Evolutionary conservation across 64 coral and sea anemone genomes (phyloP).

Genomic region (Montipora capricornis): DNA sequence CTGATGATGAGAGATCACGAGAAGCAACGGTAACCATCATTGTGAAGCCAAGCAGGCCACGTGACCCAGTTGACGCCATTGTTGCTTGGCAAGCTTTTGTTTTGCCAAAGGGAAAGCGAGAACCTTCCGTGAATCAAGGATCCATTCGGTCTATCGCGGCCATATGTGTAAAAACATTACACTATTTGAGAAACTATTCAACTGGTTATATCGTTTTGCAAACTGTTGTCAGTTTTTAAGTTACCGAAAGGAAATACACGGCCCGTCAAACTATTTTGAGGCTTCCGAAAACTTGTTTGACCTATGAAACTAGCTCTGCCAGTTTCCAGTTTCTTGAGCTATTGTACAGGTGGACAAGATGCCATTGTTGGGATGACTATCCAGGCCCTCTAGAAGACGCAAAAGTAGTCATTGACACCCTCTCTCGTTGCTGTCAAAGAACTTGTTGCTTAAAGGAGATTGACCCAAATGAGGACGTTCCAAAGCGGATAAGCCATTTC

Average conservation of each 20-base stretch:
- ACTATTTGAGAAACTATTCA: not conserved
- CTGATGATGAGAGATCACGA: conserved; percentile 6
- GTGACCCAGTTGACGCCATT: not conserved
- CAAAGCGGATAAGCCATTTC: too few relatives aligned
- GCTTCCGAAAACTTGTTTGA: not conserved
- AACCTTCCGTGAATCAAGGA: not conserved
- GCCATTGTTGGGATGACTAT: not conserved
- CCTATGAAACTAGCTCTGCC: not conserved
- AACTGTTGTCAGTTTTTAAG: not conserved
- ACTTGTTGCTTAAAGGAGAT: not conserved
- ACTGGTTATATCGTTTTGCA: not conserved
- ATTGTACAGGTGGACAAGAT: not conserved
- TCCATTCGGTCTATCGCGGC: not conserved
- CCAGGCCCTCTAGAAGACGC: not conserved
- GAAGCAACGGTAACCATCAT: not conserved
- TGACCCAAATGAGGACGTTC: too few relatives aligned
- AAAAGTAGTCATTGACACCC: not conserved
- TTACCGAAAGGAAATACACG: not conserved
- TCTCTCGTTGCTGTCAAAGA: not conserved
- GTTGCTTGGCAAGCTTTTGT: not conserved
- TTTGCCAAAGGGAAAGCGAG: not conserved
- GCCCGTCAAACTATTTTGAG: not conserved
- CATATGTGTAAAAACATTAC: not conserved
- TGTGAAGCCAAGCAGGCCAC: not conserved
- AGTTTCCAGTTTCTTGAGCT: not conserved